Percentiles rank a stretch among this genome's conserved stretches.
phyloP scores from a whole-genome alignment of 2,797 vertebrate species.

The Bradypodion pumilum region DNA sequence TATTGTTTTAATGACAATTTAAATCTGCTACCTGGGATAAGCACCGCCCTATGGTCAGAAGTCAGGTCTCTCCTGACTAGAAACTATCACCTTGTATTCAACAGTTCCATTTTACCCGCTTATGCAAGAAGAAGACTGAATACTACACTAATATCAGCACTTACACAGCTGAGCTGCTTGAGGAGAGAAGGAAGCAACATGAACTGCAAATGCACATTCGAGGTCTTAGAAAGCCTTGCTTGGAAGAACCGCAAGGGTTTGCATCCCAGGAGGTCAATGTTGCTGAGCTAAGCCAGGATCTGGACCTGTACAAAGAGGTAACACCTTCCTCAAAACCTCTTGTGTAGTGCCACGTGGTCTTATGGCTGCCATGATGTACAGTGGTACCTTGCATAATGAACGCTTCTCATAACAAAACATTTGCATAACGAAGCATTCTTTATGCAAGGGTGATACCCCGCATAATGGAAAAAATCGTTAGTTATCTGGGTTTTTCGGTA shows the following conservation, averaged over 20 bases:
- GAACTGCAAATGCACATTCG: slow-evolving; percentile 61
- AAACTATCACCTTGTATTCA: background rate
- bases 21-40: background rate
- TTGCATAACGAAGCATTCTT: too few species aligned
- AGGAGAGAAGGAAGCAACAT: slow-evolving; percentile 70
- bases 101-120: slow-evolving; percentile 66
- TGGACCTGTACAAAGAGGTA: slow-evolving; percentile 71
- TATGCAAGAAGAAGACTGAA: slow-evolving; percentile 64
- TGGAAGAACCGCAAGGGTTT: slow-evolving; percentile 35
- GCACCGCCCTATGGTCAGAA: background rate
- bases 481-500: too few species aligned
- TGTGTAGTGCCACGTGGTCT: background rate
- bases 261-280: slow-evolving; percentile 37
- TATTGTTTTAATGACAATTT: background rate
- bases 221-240: slow-evolving; percentile 36
- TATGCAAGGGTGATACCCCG: too few species aligned
- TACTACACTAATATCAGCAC: slow-evolving; percentile 63
- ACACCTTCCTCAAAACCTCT: background rate
- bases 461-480: too few species aligned
- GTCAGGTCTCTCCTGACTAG: background rate
- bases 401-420: too few species aligned
- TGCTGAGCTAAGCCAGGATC: slow-evolving; percentile 44
- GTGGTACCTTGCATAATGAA: too few species aligned
- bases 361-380: background rate
- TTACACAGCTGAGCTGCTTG: slow-evolving; percentile 57